phyloP scores from a whole-genome alignment of 2,797 vertebrate genomes.

The Miichthys miiuy region DNA sequence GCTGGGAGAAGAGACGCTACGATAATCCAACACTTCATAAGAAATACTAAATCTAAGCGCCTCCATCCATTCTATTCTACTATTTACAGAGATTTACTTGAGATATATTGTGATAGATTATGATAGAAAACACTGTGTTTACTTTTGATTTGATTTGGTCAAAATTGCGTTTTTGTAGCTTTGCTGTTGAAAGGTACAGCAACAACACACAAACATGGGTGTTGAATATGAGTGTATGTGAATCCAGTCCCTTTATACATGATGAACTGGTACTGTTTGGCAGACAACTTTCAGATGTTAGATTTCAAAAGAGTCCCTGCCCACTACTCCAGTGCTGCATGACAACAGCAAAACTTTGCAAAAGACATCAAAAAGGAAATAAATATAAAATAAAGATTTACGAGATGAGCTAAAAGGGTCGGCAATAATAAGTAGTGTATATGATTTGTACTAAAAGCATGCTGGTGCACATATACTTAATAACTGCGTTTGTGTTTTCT shows the following conservation, averaged over 20 bases:
- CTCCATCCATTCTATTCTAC: not conserved
- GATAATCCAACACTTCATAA: not conserved
- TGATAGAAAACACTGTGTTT: not conserved
- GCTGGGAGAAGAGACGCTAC: not conserved
- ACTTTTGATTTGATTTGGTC: too few species aligned
- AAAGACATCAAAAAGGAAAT: not conserved
- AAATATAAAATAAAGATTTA: not conserved
- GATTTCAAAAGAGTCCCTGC: not conserved
- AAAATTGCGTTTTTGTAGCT: not conserved
- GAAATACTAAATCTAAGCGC: not conserved
- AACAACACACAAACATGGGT: not conserved
- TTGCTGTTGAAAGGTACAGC: not conserved
- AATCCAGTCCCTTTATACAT: not conserved
- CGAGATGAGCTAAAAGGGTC: not conserved
- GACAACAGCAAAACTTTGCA: not conserved
- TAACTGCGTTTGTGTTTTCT: not conserved
- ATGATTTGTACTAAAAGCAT: not conserved
- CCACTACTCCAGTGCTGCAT: not conserved
- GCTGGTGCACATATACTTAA: not conserved
- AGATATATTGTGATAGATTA: not conserved
- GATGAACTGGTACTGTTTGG: not conserved
- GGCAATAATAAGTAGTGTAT: not conserved
- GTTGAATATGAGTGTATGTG: not conserved
- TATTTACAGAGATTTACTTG: not conserved
- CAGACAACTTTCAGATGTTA: not conserved